Evolutionary conservation across 2,888 invertebrate species (phyloP).

Genomic region (Brassicogethes aeneus): DNA sequence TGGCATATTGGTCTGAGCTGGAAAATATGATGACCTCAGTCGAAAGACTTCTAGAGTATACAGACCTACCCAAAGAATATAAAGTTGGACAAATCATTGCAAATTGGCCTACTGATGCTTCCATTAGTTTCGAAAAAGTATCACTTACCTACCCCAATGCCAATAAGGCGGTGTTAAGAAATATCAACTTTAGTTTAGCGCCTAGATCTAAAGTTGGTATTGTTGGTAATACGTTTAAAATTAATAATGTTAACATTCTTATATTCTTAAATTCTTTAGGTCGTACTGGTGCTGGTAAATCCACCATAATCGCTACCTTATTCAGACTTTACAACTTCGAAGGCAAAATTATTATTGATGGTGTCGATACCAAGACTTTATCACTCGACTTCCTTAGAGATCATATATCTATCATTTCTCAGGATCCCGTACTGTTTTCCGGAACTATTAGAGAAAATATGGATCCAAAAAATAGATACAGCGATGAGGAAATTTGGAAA

Average conservation of each 20-base stretch:
- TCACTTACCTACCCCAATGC: conserved; percentile 61
- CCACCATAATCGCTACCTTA: conserved; percentile 64
- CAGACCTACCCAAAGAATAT: conserved; percentile 40
- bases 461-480: conserved; percentile 24
- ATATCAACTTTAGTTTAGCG: conserved; percentile 57
- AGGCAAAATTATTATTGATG: conserved; percentile 55
- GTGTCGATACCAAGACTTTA: conserved; percentile 32
- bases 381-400: conserved; percentile 41
- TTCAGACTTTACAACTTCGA: conserved; percentile 68
- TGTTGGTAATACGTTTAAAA: too few species aligned
- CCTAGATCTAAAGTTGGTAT: conserved; percentile 67
- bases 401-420: conserved; percentile 45
- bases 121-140: conserved; percentile 51
- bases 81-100: conserved; percentile 35
- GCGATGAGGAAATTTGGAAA: conserved; percentile 28
- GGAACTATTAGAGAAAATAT: conserved; percentile 45
- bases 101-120: conserved; percentile 65
- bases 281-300: conserved; percentile 79
- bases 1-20: conserved; percentile 75
- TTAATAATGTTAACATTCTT: too few species aligned
- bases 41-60: conserved; percentile 57
- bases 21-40: conserved; percentile 80
- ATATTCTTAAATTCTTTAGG: too few species aligned
- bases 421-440: conserved; percentile 45
- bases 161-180: conserved; percentile 57